These are phyloP conservation scores for Coptodon bakossiorum DNA, from an alignment of 2,113 vertebrate genomes.

Conservation along the genomic window DNA sequence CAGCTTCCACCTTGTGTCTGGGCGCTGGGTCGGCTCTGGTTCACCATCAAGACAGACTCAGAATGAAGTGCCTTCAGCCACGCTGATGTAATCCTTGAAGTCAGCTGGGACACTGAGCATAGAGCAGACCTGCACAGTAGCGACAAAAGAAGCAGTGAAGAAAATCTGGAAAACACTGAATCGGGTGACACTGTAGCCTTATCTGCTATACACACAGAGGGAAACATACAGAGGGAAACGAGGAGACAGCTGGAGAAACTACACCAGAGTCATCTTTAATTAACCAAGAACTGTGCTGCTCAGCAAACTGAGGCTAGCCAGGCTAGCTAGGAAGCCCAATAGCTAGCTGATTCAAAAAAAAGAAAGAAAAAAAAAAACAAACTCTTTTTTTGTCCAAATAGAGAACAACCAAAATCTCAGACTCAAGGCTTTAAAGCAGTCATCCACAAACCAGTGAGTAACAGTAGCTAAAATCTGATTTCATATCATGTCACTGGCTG, in stretches of 20 bases:
- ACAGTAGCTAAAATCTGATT: not conserved
- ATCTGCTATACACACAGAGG: not conserved
- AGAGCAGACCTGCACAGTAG: conserved; percentile 51
- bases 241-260: not conserved
- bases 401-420: not conserved
- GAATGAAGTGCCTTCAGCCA: conserved; percentile 58
- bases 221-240: not conserved
- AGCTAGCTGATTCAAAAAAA: not conserved
- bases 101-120: conserved; percentile 59
- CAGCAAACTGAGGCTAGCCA: not conserved
- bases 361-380: too few species aligned
- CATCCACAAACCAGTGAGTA: not conserved
- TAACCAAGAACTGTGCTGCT: not conserved
- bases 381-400: not conserved
- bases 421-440: not conserved
- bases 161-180: not conserved
- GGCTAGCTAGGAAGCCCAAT: not conserved
- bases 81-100: conserved; percentile 55
- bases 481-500: not conserved
- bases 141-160: not conserved
- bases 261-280: not conserved
- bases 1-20: not conserved
- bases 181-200: not conserved
- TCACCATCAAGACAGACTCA: conserved; percentile 21
- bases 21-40: not conserved